Percentiles rank a stretch among this genome's conserved stretches.
Evolutionary conservation across 2,797 vertebrate species (phyloP).

Genomic region (Rhabdophis nuchalis): DNA sequence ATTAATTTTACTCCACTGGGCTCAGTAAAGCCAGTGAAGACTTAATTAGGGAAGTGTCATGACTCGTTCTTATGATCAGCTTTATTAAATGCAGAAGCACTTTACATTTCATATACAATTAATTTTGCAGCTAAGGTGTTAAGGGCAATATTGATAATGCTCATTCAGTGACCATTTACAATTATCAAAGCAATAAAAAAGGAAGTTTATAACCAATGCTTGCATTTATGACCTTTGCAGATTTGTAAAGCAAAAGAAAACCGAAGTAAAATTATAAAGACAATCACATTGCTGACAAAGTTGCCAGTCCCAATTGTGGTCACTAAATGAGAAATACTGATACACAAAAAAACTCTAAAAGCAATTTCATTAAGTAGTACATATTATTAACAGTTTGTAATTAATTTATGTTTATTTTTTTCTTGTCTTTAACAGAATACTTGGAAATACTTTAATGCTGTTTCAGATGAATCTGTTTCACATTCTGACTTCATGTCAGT

Average conservation of each 20-base stretch:
- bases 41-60: background rate
- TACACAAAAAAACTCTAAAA: background rate
- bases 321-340: background rate
- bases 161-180: background rate
- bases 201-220: background rate
- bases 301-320: background rate
- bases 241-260: background rate
- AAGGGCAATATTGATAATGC: background rate
- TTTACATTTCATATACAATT: background rate
- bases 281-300: background rate
- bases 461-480: conserved; percentile 80
- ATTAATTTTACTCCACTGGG: background rate
- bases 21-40: background rate
- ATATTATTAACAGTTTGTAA: background rate
- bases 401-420: conserved; percentile 6
- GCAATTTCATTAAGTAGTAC: background rate
- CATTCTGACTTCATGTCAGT: conserved; percentile 87
- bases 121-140: background rate
- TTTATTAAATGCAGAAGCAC: background rate
- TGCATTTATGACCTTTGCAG: background rate
- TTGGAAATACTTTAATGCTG: conserved; percentile 93
- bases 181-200: background rate
- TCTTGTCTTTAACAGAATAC: conserved; percentile 70
- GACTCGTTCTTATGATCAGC: background rate
- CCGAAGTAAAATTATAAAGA: background rate